Base-by-base conservation (phyloP, 2,888 invertebrate genomes). In the Sinelater perroti region DNA sequence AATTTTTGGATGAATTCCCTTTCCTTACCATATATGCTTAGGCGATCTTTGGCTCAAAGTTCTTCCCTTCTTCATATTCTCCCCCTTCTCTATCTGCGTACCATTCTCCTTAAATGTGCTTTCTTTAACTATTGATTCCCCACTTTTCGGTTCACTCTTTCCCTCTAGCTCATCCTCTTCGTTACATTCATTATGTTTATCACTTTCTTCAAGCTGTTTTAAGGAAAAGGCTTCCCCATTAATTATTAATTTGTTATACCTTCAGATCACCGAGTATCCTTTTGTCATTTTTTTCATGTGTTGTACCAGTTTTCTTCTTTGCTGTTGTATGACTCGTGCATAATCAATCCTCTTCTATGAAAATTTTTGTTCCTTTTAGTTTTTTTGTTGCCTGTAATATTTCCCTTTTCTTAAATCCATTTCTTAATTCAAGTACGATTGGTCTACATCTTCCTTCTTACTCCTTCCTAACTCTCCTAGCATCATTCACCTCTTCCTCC, bases 351-450 rank as follows among this genome's bases (percentile, higher is more conserved):
- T 30, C 30, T 5, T 30, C 30, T 30, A 30, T 30, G 11, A 5
- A 30, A 10, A 30, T 30, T 5, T 30, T 30, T 30, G 30, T 5
- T 8, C 30, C 30, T 30, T 30, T 30, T 8, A 30, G 11, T 30
- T 5, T 30, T n/a, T 30, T 38, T 17, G 38, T 2, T 4, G 38
- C 16, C n/a, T 38, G 8, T 3, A 38, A 10, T 18, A 38, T 38
- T 17, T 38, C 38, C 8, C 8, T 17, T 38, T 38, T 38, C 20
- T 38, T 38, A 10, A 1, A 10, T 11, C 38, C 8, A 20, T 38
- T 38, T 38, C 13, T 16, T 17, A 38, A 17, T 38, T 38, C 38
- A n/a, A 16, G 8, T 17, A 38, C 10, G 38, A 38, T 38, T n/a
- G 38, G 38, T 20, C 38, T 17, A 20, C 5, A 18, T 38, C 10